Evolutionary conservation across 2,797 vertebrate species (phyloP), one percentile per base, ranked within the genome.

Genomic region (Protonibea diacanthus): DNA sequence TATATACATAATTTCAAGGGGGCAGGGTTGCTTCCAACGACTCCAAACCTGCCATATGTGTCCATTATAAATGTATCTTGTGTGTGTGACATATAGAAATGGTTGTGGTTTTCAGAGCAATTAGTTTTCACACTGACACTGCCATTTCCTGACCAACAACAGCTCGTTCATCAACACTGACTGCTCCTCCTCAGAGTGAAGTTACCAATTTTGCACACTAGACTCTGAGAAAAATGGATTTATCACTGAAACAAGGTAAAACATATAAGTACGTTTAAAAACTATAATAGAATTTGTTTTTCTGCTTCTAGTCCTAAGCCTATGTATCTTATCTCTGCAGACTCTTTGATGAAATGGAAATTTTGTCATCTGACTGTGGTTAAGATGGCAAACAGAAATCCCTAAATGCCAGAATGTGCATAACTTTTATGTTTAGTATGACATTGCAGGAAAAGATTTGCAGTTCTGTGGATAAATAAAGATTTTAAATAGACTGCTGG

Each of bases 401-500:
- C 71, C 79, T 62, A 69, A 76, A 84, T 75, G 65, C 70, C 81
- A 75, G 59, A 71, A 70, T 83, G 76, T 72, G 78, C 65, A 78
- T 62, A 78, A 65, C 80, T 81, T 82, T 83, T 48, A 82, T 77
- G 83, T 86, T 82, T 78, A 47, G 72, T 73, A 71, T 84, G 86
- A 87, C 84, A 77, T 60, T 66, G 85, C 79, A 84, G 82, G 72
- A 88, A 90, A 82, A 78, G 71, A 86, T 84, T 80, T 66, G 45
- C 75, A 72, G 78, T 76, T 82, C 64, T 67, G 71, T 68, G 81
- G 81, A 89, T 88, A 87, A 92, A 90, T 83, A 78, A 86, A 81
- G 73, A 76, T 83, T 89, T 87, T 80, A 81, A 88, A 87, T 82
- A 78, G 80, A 74, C 81, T 75, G 63, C 84, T 88, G 90, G 87